Evolutionary conservation across 2,113 vertebrate genomes (phyloP), one percentile per base, ranked within the genome.

Genomic region (Hylia prasina): DNA sequence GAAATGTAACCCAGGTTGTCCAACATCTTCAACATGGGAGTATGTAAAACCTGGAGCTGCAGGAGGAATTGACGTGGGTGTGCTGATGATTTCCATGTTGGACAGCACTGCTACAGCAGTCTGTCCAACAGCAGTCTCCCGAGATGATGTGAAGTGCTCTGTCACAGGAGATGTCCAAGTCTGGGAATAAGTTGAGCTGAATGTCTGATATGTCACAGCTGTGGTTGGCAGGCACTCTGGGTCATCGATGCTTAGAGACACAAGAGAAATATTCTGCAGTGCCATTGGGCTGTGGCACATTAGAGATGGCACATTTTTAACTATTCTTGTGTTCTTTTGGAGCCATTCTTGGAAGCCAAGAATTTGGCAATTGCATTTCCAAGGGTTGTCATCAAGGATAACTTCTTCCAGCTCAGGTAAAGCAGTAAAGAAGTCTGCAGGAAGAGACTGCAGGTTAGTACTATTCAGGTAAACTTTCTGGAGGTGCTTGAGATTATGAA

Each of bases 321-420:
- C 81, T 25, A 94, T 44, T 33, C 31, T 22, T 9, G 2, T 27
- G 90, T 97, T 98, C n/a, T 80, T 82, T 23, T 45, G 96, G 25
- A 99, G 97, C 99, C 99, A 99, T 40, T 83, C 80, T 24, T 48
- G 96, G 56, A 99, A 96, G 21, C 84, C 98, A 94, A 97, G 76
- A 57, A 99, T 98, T 40, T 86, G 89, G 87, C 99, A 99, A 77
- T 97, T 94, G 0, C 99, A 99, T 50, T 97, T 95, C 99, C 99
- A 99, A 50, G 96, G 98, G 87, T 99, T 99, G 33, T 61, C 23
- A 0, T 97, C 96, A 57, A 99, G 96, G 79, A 82, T 39, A 23
- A 98, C 86, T 75, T 94, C 91, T 33, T 93, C 71, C 85, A 98
- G 87, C 42, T 50, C 80, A 37, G 97, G 96, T 88, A 96, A 96